Conservation (phyloP, 2,113 vertebrate species). For the Hassar affinis region DNA sequence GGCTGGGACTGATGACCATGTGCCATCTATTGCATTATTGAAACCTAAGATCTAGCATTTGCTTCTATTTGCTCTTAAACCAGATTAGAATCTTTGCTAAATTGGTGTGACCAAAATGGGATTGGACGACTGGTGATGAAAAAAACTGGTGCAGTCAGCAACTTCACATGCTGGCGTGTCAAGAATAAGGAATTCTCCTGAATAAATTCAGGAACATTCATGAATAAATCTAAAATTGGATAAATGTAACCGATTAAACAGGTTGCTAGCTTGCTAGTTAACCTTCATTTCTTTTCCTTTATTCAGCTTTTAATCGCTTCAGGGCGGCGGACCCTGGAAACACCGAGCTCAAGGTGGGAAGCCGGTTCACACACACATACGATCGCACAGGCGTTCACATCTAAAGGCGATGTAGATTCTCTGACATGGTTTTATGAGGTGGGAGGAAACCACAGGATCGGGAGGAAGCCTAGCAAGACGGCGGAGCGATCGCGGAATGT, state of each 20-base stretch:
- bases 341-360: neutral
- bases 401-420: neutral
- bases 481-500: too few relatives aligned
- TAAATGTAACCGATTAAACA: neutral
- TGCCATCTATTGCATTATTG: constrained; percentile 72
- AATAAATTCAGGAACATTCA: too few relatives aligned
- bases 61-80: constrained; percentile 2
- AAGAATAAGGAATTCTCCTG: neutral
- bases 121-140: neutral
- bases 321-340: neutral
- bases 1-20: constrained; percentile 71
- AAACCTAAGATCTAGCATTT: constrained; percentile 65
- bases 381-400: neutral
- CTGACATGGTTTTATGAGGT: neutral
- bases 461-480: neutral
- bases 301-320: neutral
- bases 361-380: neutral
- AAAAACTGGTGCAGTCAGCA: neutral
- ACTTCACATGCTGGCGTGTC: neutral
- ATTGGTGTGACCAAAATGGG: neutral
- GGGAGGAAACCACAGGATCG: neutral
- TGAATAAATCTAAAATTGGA: neutral
- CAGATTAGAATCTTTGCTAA: neutral
- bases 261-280: neutral
- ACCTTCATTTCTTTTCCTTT: neutral